Base-by-base conservation (phyloP, 1,140 invertebrate genomes). In the Babylonia areolata region DNA sequence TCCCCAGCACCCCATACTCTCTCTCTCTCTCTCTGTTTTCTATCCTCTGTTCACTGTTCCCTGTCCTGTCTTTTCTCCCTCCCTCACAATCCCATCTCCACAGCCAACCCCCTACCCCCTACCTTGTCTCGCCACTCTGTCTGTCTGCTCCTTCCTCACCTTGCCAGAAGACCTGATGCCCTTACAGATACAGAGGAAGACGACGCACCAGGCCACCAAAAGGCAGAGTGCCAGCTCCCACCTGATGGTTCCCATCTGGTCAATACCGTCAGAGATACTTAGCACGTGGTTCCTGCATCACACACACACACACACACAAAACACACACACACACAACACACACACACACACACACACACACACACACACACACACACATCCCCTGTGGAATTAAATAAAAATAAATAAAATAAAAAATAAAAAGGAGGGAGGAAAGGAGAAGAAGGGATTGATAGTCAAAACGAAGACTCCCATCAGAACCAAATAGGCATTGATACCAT, bases 171-270 rank as follows among this genome's bases (percentile, higher is more conserved):
- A 98, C 12, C 98, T 98, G 69, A 99, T 99, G 46, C 99, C 99
- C 94, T 99, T 99, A 86, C 98, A 98, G 96, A 99, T 99, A 94
- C 98, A 99, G 94, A 98, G 96, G 92, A 99, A 99, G 77, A 99
- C 98, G 9, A 99, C 95, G 40, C 98, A 96, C 98, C 98, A 99
- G 73, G 98, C 97, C 0, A 99, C 95, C 2, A 98, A 95, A n/a
- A 99, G 95, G 28, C 97, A 97, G 28, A 98, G 91, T 6, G 97
- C 97, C 86, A 99, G 97, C 92, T 98, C 98, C 96, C 97, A 98
- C 94, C 99, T 99, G 93, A 99, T 98, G 1, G 95, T 95, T 90
- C 97, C 96, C 0, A 98, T 97, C 81, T 96, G 95, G 89, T 98
- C 97, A 46, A 99, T 98, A 91, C 98, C 97, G 89, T 96, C 95